phyloP scores from a whole-genome alignment of 2,113 vertebrate genomes.

The Amphilophus citrinellus region DNA sequence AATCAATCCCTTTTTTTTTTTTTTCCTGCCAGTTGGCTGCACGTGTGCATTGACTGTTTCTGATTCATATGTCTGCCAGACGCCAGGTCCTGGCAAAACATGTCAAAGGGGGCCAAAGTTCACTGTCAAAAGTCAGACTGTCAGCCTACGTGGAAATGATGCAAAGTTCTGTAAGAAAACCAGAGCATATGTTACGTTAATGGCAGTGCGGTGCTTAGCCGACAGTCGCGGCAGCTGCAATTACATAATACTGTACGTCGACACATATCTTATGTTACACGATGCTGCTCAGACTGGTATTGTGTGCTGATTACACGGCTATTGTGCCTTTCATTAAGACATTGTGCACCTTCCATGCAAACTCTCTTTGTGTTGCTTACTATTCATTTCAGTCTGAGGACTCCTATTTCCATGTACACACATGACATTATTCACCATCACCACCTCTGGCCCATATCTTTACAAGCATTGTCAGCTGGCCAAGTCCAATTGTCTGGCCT shows the following conservation, averaged over 20 bases:
- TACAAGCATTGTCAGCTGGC: background rate
- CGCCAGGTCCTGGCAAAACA: background rate
- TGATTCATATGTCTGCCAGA: slow-evolving; percentile 5
- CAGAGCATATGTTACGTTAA: slow-evolving; percentile 40
- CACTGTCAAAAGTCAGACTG: background rate
- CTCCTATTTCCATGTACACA: slow-evolving; percentile 6
- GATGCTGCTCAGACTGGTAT: slow-evolving; percentile 43
- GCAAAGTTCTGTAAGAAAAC: slow-evolving; percentile 58
- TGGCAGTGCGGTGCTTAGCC: background rate
- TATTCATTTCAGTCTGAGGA: slow-evolving; percentile 13
- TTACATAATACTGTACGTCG: slow-evolving; percentile 66
- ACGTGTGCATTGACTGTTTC: background rate
- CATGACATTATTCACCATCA: slow-evolving; percentile 3
- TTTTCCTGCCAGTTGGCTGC: background rate
- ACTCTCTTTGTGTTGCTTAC: slow-evolving; percentile 39
- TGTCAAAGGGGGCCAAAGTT: background rate
- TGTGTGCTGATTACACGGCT: slow-evolving; percentile 48
- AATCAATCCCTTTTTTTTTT: background rate
- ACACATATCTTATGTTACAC: slow-evolving; percentile 50
- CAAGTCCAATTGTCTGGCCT: background rate
- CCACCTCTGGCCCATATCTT: background rate
- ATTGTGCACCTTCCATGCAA: slow-evolving; percentile 49
- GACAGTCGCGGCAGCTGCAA: slow-evolving; percentile 53
- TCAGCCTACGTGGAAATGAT: slow-evolving; percentile 38
- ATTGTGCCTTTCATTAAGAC: slow-evolving; percentile 50